Conservation (phyloP, 2,888 invertebrate genomes). For the Agrenia bidenticulata region DNA sequence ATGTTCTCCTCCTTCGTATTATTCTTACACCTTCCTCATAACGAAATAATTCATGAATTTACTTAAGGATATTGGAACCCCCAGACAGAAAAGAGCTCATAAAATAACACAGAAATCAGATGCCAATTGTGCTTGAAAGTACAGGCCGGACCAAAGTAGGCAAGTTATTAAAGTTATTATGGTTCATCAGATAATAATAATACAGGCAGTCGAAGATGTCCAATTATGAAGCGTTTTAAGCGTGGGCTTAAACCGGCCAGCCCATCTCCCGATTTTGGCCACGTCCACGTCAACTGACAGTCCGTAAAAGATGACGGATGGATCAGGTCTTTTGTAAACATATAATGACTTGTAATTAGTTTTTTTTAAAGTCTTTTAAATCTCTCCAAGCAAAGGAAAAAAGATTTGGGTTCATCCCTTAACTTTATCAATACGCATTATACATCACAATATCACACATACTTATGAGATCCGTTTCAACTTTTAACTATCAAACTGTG, state of each 20-base stretch:
- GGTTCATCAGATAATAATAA: conserved; percentile 8
- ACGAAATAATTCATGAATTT: conserved; percentile 1
- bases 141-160: conserved; percentile 1
- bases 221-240: conserved; percentile 15
- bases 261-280: conserved; percentile 10
- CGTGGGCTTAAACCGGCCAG: conserved; percentile 21
- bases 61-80: background rate
- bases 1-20: background rate
- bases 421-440: too few relatives aligned
- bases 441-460: too few relatives aligned
- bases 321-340: background rate
- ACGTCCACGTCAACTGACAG: background rate
- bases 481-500: too few relatives aligned
- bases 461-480: too few relatives aligned
- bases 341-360: conserved; percentile 3
- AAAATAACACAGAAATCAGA: background rate
- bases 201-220: conserved; percentile 2
- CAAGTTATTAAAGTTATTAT: conserved; percentile 11
- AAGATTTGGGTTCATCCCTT: too few relatives aligned
- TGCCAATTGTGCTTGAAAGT: too few relatives aligned
- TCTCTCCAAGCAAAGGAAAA: background rate
- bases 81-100: conserved; percentile 6
- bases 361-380: conserved; percentile 1
- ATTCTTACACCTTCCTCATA: background rate
- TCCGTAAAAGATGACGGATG: conserved; percentile 12